Base-by-base conservation (phyloP, 2,797 vertebrate genomes). In the Argentina silus region DNA sequence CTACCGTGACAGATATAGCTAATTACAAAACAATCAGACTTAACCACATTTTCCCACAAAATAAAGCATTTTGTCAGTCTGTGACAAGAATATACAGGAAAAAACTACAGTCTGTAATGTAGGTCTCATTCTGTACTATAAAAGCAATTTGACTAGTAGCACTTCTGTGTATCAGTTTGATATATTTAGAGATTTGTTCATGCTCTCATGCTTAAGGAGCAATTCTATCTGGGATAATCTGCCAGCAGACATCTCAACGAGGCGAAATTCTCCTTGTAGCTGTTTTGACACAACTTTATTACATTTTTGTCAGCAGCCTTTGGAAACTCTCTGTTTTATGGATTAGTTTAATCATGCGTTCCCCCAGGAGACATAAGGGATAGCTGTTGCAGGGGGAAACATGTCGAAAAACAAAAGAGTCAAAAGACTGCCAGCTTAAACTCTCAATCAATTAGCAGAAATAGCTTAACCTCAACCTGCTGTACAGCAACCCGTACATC, bases 251-350 rank as follows among this genome's bases (percentile, higher is more conserved):
- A 59, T 19, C 17, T 36, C 59, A 14, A 14, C 27, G 10, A 11
- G 59, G 23, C 11, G n/a, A 15, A 12, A 17, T 60, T 47, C 27
- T 72, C 10, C 10, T 23, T 72, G 27, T 27, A 62, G 65, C 56
- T 60, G 64, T 60, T 43, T 60, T 51, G 45, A 42, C 55, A 48
- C 19, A 12, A 60, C 43, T 2, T 36, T 67, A 59, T 56, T 59
- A 56, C 23, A 9, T 9, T 19, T 44, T 43, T 63, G 66, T 43
- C 36, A 47, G 21, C 55, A 42, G 65, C 17, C 11, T 50, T 47
- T 47, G 42, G 47, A 50, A 59, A 60, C 23, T 60, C 51, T 55
- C 11, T 43, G 23, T 55, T 62, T 65, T 59, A 51, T 15, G 44
- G 62, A 51, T 60, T 21, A 7, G n/a, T 67, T 48, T 71, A 55